Evolutionary conservation across 2,797 vertebrate genomes (phyloP).

Genomic region (Chaenodraco wilsoni): DNA sequence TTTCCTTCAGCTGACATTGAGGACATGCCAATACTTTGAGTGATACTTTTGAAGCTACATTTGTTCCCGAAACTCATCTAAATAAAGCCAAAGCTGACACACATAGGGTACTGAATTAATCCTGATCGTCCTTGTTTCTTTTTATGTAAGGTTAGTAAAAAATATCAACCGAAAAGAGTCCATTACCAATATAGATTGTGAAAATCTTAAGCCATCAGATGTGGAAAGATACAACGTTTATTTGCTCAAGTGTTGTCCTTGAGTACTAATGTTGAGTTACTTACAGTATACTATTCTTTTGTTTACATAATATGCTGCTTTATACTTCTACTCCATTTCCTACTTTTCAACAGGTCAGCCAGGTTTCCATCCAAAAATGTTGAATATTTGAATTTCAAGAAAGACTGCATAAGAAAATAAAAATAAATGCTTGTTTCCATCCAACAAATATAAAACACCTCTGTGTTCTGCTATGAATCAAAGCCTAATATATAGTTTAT

Average conservation of each 20-base stretch:
- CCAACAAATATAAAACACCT: neutral
- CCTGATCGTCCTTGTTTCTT: slow-evolving; percentile 1
- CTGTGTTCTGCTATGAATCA: neutral
- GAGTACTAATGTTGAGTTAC: neutral
- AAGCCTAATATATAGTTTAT: neutral
- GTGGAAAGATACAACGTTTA: neutral
- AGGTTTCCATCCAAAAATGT: too few relatives aligned
- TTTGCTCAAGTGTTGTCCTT: neutral
- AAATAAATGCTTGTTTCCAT: too few relatives aligned
- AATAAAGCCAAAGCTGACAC: neutral
- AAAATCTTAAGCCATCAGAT: neutral
- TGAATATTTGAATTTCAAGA: too few relatives aligned
- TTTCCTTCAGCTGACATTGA: slow-evolving; percentile 38
- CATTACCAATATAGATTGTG: neutral
- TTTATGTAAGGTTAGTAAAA: neutral
- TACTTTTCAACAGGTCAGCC: too few relatives aligned
- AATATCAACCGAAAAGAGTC: neutral
- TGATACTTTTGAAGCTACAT: slow-evolving; percentile 9
- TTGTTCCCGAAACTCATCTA: slow-evolving; percentile 2
- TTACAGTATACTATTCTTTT: neutral
- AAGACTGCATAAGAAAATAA: too few relatives aligned
- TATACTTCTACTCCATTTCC: neutral
- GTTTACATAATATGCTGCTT: neutral
- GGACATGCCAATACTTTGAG: slow-evolving; percentile 9
- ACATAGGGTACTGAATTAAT: neutral